Conservation (phyloP, 2,113 vertebrate genomes). For the Xiphophorus hellerii region DNA sequence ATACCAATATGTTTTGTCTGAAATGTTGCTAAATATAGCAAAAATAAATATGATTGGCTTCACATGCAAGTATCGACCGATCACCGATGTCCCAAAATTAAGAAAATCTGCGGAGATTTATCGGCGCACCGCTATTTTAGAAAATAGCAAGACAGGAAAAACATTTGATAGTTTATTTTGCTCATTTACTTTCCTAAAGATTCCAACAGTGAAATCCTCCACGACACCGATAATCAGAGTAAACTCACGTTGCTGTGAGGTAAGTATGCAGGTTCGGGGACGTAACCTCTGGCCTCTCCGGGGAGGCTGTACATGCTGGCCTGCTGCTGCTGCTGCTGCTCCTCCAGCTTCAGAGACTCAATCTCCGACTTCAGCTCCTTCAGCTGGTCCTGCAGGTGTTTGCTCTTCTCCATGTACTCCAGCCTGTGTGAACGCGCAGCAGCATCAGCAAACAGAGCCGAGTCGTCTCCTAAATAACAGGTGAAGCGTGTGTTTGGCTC, state of each 20-base stretch:
- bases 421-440: constrained; percentile 68
- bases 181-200: background rate
- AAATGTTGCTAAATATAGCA: too few relatives aligned
- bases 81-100: too few relatives aligned
- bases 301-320: constrained; percentile 76
- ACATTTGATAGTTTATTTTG: background rate
- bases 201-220: background rate
- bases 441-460: background rate
- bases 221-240: background rate
- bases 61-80: too few relatives aligned
- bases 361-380: constrained; percentile 92
- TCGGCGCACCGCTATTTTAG: too few relatives aligned
- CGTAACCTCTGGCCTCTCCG: constrained; percentile 65
- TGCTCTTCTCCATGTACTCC: constrained; percentile 94
- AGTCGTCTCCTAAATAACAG: background rate
- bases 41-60: too few relatives aligned
- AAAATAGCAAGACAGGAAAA: background rate
- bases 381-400: constrained; percentile 89
- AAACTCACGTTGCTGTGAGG: constrained; percentile 80
- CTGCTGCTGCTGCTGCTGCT: constrained; percentile 87
- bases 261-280: constrained; percentile 78
- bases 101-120: too few relatives aligned
- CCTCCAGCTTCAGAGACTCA: constrained; percentile 88
- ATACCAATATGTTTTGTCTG: too few relatives aligned
- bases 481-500: background rate